Evolutionary conservation across 2,888 invertebrate species (phyloP), one percentile per base, ranked within the genome.

Genomic region (Masnerella sp.): DNA sequence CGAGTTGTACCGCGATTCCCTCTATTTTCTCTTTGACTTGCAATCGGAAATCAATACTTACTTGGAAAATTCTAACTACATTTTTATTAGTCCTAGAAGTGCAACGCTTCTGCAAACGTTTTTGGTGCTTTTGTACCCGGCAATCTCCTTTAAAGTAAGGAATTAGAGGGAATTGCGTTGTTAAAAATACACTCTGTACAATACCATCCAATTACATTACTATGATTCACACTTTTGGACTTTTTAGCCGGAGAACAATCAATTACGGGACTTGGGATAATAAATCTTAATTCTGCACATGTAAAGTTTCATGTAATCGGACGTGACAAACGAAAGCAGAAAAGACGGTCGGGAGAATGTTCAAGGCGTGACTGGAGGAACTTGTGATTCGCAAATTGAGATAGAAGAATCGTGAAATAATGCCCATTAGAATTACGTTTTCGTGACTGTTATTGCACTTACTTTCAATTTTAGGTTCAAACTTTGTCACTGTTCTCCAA

Each of bases 401-500:
- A 72, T 61, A 59, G 51, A 73, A 45, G 56, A 58, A 73, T 68
- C 54, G 56, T 18, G 38, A 62, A 69, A 74, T 69, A 64, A 74
- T 64, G 64, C 17, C 65, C 47, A 65, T 74, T 65, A 65, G 65
- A 74, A 74, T 69, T 45, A 49, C 54, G 38, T 81, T 82, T 81
- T 82, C 83, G 83, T 84, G 84, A 81, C 81, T 76, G 77, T 77
- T 79, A 81, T 81, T 82, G 81, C 80, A 81, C 83, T 84, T 81
- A 80, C 82, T 84, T 84, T 84, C 84, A 84, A 83, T 84, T 85
- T 82, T 79, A 82, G 82, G 83, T 81, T 83, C 77, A 77, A 84
- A 84, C 81, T 84, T 85, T 82, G 78, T 76, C 78, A 73, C 74
- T 52, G 56, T 69, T 67, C 77, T 77, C 77, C 71, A 78, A 77